Conservation (phyloP, 2,113 vertebrate species). For the Microcebus ravelobensis region DNA sequence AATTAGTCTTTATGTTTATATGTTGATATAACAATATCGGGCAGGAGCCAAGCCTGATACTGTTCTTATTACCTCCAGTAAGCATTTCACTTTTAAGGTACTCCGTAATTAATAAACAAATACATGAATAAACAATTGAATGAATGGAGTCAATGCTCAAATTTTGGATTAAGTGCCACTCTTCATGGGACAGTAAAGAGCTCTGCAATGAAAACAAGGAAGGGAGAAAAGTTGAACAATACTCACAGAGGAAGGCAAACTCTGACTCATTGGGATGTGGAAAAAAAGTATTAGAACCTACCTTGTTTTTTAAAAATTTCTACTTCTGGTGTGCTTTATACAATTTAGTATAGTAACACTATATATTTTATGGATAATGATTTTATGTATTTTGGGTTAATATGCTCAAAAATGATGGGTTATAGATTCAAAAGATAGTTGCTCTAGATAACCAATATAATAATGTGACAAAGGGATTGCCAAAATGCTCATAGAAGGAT, state of each 20-base stretch:
- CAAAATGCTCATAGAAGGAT: not conserved
- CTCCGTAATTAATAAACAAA: not conserved
- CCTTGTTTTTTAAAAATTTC: not conserved
- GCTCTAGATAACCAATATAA: not conserved
- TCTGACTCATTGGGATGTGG: not conserved
- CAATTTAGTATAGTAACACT: not conserved
- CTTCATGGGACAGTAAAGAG: not conserved
- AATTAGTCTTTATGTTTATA: not conserved
- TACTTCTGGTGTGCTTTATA: conserved; percentile 21
- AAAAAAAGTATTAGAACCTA: not conserved
- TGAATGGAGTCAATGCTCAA: not conserved
- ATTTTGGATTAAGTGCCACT: not conserved
- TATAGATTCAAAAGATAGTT: not conserved
- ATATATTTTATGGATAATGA: conserved; percentile 6
- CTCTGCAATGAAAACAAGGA: not conserved
- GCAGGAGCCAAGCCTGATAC: not conserved
- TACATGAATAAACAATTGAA: not conserved
- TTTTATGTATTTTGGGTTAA: not conserved
- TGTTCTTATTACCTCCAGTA: not conserved
- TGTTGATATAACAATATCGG: no score
- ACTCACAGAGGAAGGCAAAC: not conserved
- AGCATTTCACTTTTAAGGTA: not conserved
- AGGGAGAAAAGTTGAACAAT: not conserved
- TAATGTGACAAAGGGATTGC: not conserved
- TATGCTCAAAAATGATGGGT: not conserved